Base-by-base conservation (phyloP, 2,797 vertebrate genomes). In the Cuniculus paca region DNA sequence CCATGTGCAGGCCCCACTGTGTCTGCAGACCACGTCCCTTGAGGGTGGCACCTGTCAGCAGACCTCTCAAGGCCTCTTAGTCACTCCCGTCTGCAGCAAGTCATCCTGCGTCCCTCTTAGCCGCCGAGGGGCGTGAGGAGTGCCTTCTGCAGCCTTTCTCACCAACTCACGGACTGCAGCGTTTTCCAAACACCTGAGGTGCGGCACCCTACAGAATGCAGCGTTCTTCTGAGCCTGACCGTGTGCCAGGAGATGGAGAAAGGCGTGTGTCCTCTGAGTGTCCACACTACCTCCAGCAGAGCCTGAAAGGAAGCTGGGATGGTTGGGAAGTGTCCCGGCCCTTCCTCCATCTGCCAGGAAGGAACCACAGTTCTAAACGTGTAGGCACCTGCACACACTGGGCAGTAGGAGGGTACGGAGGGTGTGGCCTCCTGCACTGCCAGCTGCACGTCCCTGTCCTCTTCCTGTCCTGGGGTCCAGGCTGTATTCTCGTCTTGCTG, bases 401-500 rank as follows among this genome's bases (percentile, higher is more conserved):
- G 39, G 39, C 9, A 4, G 34, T 10, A 26, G 1, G 0, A 48
- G 42, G 31, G 17, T 4, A 0, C 7, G 2, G 34, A n/a, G 58
- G 12, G 8, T 16, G 89, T 19, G 19, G 34, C 54, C 54, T 36
- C n/a, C 6, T 2, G 50, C 20, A 13, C n/a, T 34, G 31, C 17
- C 31, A 12, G 34, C 31, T 50, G 4, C 45, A 36, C 0, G 11
- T 11, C 56, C 5, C 39, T 3, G 50, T 16, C n/a, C 45, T 20
- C 2, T 34, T 61, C 0, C 13, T 91, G 16, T 13, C 14, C n/a
- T 31, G n/a, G 3, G 19, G 45, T 14, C 34, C 26, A 17, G 56
- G 26, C 31, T 61, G 36, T 19, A 6, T 39, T 9, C 9, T 52
- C 20, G 4, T 34, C 22, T 10, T 26, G 4, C 5, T 28, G n/a